Evolutionary conservation across 2,888 invertebrate species (phyloP), one percentile per base, ranked within the genome.

Genomic region (Lamellibrachia satsuma): DNA sequence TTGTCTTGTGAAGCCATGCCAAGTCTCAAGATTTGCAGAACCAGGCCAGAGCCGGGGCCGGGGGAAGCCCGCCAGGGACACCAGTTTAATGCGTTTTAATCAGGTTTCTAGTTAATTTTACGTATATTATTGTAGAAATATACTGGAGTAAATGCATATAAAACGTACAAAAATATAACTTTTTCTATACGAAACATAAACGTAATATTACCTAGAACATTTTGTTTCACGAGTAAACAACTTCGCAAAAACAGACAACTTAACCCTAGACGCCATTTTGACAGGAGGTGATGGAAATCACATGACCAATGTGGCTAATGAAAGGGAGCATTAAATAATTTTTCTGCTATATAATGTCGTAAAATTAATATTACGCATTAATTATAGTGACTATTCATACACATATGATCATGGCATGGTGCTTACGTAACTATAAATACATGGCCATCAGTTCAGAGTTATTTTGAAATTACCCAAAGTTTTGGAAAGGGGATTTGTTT

Each of bases 241-340:
- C 75, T 75, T 75, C 75, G 22, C 75, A 75, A 75, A 75, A 75
- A 75, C 22, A 75, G 75, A 75, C 75, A 75, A 75, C 75, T 75
- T 75, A 22, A 75, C 75, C 75, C 75, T 75, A 75, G 15, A 75
- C 75, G 75, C 75, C 75, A 75, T 75, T 75, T 75, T 75, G 75
- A 75, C 75, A 75, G 75, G 75, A 11, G 75, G 75, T 75, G 75
- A 75, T 75, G 75, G n/a, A 75, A 75, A n/a, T 75, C 75, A 75
- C 75, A 75, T 75, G 75, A 75, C 75, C 75, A 75, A 75, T 15
- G 75, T 9, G 9, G 9, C n/a, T n/a, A 6, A 3, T 2, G n/a
- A 75, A 11, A 22, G 0, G 22, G 22, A 22, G 75, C 4, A 22
- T 75, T 7, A 55, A 55, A 9, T 55, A 55, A 9, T 55, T 7